Base-by-base conservation (phyloP, 2,888 invertebrate genomes). In the Polyommatus icarus region DNA sequence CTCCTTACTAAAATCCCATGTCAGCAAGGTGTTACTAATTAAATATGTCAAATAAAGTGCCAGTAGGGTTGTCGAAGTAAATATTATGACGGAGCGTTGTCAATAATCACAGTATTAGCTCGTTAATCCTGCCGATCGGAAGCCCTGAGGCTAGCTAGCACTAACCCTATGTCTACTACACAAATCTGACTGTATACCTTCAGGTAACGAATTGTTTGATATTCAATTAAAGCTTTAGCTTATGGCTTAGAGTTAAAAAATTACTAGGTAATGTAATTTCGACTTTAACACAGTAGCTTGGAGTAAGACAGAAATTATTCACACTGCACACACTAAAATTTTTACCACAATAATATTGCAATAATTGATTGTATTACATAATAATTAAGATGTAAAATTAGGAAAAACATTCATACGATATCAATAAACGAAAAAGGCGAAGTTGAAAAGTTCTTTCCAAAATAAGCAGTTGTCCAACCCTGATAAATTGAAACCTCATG, bases 31-130 rank as follows among this genome's bases (percentile, higher is more conserved):
- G 67, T 67, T 67, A 29, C 10, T 10, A 46, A 12, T 15, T 1
- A 67, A 12, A 67, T 5, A 67, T 6, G 67, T 61, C 4, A 20
- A 59, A 61, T 24, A 24, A 61, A 29, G 61, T 61, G 24, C 61
- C 61, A 61, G 24, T 61, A 61, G 61, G 61, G 61, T 61, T 61
- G 24, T 61, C 20, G 8, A 59, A n/a, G 67, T 67, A 67, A 67
- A 67, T 67, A 67, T 67, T 67, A 67, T 67, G 67, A 29, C 32
- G 29, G 29, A 67, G 29, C 5, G 67, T 67, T 67, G 67, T 67
- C 29, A 67, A 67, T 67, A 67, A 67, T 67, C 15, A 1, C 29
- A 67, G 29, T 29, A 67, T 67, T 67, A 67, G 67, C 29, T 29
- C 6, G 67, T 29, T 67, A 67, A 67, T 67, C 67, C 67, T 29